A percentile compares a stretch with the other conserved stretches of the same genome.
phyloP scores from a whole-genome alignment of 2,797 vertebrate genomes.

The Oryzias dopingdopingensis region DNA sequence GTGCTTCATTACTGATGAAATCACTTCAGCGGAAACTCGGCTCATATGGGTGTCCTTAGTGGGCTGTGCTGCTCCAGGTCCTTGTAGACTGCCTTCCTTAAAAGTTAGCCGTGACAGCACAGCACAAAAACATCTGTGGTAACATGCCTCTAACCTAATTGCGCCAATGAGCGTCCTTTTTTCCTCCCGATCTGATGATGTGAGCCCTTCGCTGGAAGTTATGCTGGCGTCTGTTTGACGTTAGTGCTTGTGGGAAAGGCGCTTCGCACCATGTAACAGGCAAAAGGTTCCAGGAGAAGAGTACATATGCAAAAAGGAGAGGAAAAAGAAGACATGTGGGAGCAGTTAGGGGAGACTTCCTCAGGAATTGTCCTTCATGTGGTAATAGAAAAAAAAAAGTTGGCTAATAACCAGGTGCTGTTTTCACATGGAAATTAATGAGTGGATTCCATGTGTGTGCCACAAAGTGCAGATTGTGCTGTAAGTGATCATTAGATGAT shows the following conservation, averaged over 20 bases:
- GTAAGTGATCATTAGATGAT: slow-evolving; percentile 32
- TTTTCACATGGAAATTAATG: slow-evolving; percentile 19
- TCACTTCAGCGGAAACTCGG: slow-evolving; percentile 75
- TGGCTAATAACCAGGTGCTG: slow-evolving; percentile 8
- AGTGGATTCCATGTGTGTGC: slow-evolving; percentile 19
- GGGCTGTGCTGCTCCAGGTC: slow-evolving; percentile 63
- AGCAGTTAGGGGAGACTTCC: slow-evolving; percentile 44
- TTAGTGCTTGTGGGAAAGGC: slow-evolving; percentile 75
- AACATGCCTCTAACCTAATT: slow-evolving; percentile 63
- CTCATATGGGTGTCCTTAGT: slow-evolving; percentile 75
- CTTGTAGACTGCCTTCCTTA: slow-evolving; percentile 47
- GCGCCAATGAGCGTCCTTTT: slow-evolving; percentile 50
- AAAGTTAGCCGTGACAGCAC: slow-evolving; percentile 68
- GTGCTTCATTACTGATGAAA: slow-evolving; percentile 78
- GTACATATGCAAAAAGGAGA: slow-evolving; percentile 18
- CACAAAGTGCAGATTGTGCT: slow-evolving; percentile 13
- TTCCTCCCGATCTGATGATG: slow-evolving; percentile 53
- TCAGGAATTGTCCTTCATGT: slow-evolving; percentile 20
- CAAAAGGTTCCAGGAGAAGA: slow-evolving; percentile 56
- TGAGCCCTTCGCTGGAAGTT: slow-evolving; percentile 66
- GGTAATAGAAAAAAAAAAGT: slow-evolving; percentile 12
- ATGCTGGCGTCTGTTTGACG: slow-evolving; percentile 68
- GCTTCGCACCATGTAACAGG: slow-evolving; percentile 60
- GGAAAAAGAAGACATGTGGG: slow-evolving; percentile 49
- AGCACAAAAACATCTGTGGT: slow-evolving; percentile 75